A percentile compares a stretch with the other conserved stretches of the same genome.
These are phyloP conservation scores for Agapornis roseicollis DNA, from an alignment of 2,113 vertebrate species.

Conservation along the genomic window DNA sequence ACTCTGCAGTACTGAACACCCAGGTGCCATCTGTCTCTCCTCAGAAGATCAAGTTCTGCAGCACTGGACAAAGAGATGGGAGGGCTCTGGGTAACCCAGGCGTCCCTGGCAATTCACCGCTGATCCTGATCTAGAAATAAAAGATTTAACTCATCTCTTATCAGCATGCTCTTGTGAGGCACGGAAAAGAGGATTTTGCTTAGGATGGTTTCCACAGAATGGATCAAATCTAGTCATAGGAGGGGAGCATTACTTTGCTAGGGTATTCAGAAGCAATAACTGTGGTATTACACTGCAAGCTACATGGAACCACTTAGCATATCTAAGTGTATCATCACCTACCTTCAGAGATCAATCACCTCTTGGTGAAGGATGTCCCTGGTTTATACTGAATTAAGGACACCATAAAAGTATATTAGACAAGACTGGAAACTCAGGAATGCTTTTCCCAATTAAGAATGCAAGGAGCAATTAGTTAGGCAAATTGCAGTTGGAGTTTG, in stretches of 20 bases:
- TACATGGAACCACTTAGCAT: neutral
- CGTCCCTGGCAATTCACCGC: neutral
- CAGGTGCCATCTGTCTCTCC: neutral
- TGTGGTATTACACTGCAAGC: neutral
- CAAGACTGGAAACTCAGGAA: neutral
- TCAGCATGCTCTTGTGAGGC: neutral
- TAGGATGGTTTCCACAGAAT: neutral
- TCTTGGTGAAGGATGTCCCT: neutral
- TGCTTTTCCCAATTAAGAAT: constrained; percentile 25
- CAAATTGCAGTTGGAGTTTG: constrained; percentile 36
- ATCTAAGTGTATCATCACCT: neutral
- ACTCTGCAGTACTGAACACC: neutral
- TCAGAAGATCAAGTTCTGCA: constrained; percentile 3
- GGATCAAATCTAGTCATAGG: neutral
- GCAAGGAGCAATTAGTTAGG: constrained; percentile 35
- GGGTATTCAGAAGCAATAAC: neutral
- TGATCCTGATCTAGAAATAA: neutral
- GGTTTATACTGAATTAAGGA: neutral
- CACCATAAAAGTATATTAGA: neutral
- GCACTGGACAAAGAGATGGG: neutral
- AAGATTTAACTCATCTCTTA: neutral
- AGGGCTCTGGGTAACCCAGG: neutral
- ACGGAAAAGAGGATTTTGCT: neutral
- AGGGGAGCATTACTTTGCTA: neutral
- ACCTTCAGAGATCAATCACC: neutral